A percentile compares a stretch with the other conserved stretches of the same genome.
Conservation (phyloP, 2,113 vertebrate species). For the Leptobrachium leishanense region DNA sequence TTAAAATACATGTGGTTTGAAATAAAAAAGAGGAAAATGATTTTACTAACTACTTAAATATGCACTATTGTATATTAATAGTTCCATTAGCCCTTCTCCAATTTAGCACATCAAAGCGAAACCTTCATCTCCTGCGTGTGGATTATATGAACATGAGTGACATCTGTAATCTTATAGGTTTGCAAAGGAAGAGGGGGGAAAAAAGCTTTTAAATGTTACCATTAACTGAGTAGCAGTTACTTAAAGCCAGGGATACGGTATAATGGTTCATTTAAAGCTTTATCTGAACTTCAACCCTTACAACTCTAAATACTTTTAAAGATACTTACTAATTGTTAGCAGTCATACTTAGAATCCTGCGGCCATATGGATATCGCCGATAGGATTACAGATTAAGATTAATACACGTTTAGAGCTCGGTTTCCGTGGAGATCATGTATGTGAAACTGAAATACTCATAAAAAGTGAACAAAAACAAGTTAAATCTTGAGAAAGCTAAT, state of each 20-base stretch:
- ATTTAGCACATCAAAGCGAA: conserved; percentile 90
- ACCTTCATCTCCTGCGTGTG: conserved; percentile 80
- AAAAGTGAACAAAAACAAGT: too few relatives aligned
- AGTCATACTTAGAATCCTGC: conserved; percentile 54
- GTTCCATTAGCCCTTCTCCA: conserved; percentile 86
- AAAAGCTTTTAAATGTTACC: conserved; percentile 78
- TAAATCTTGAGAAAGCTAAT: too few relatives aligned
- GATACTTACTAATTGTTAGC: conserved; percentile 72
- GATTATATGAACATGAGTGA: conserved; percentile 85
- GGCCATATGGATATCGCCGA: background rate
- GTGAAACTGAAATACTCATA: background rate
- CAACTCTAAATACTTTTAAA: conserved; percentile 67
- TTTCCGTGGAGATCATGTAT: background rate
- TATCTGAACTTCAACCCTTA: conserved; percentile 71
- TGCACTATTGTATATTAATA: conserved; percentile 87
- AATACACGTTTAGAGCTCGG: background rate
- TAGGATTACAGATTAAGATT: background rate
- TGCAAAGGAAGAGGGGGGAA: conserved; percentile 70
- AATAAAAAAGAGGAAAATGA: conserved; percentile 70
- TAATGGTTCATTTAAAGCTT: conserved; percentile 81
- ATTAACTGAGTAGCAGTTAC: conserved; percentile 73
- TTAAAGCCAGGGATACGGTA: conserved; percentile 62
- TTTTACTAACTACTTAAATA: conserved; percentile 78
- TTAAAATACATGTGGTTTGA: conserved; percentile 77
- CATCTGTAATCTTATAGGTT: conserved; percentile 85